phyloP scores from a whole-genome alignment of 2,888 invertebrate genomes.

The Syrphus vitripennis region DNA sequence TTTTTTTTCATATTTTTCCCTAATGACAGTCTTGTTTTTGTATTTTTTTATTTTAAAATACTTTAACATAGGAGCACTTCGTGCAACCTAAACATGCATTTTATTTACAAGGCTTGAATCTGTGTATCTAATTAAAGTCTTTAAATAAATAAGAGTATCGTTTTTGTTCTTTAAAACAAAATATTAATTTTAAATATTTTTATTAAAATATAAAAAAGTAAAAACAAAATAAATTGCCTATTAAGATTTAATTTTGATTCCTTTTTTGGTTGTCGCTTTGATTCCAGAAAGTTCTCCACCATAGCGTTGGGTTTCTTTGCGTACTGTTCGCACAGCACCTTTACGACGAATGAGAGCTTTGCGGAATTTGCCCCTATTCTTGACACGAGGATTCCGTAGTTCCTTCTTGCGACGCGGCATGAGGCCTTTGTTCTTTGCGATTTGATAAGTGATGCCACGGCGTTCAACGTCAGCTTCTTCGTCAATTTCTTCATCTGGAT shows the following conservation, averaged over 20 bases:
- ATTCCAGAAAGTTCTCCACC: conserved; percentile 97
- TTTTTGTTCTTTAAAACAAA: conserved; percentile 13
- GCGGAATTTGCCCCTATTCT: conserved; percentile 94
- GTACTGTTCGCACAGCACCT: conserved; percentile 93
- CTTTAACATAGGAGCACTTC: no score
- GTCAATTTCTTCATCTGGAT: conserved; percentile 75
- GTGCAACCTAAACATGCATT: no score
- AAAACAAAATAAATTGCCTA: conserved; percentile 8
- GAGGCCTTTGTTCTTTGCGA: conserved; percentile 97
- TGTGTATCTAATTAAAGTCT: not conserved
- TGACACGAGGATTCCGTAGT: conserved; percentile 96
- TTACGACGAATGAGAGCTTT: conserved; percentile 96
- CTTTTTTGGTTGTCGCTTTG: conserved; percentile 92
- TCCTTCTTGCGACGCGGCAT: conserved; percentile 96
- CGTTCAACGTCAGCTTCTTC: conserved; percentile 82
- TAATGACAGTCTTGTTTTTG: no score
- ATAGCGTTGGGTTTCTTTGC: conserved; percentile 91
- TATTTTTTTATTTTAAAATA: no score
- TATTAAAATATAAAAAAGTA: conserved; percentile 11
- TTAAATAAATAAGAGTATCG: not conserved
- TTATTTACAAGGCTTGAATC: not conserved
- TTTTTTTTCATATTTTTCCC: no score
- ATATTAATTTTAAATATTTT: conserved; percentile 5
- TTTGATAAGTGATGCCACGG: conserved; percentile 94
- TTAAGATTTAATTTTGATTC: conserved; percentile 89